Conservation (phyloP, 2,888 invertebrate genomes). For the Hyles lineata region DNA sequence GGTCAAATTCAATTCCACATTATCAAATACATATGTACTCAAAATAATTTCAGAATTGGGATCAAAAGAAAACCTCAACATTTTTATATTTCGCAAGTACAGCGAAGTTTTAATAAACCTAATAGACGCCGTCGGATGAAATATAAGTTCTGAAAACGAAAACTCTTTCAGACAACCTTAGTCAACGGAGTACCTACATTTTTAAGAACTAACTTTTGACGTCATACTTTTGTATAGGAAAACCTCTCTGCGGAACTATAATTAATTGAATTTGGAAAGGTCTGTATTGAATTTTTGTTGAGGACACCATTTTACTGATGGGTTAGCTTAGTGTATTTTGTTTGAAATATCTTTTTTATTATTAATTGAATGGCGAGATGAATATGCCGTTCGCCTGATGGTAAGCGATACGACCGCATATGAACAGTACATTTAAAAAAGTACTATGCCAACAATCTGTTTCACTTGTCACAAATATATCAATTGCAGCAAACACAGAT, state of each 20-base stretch:
- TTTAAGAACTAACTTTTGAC: constrained; percentile 3
- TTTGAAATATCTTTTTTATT: too few species aligned
- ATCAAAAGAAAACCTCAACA: neutral
- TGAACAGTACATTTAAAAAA: too few species aligned
- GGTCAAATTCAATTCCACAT: too few species aligned
- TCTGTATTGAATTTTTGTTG: neutral
- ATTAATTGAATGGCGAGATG: too few species aligned
- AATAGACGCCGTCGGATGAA: constrained; percentile 9
- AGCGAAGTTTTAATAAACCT: constrained; percentile 17
- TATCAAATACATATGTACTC: too few species aligned
- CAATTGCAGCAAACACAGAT: too few species aligned
- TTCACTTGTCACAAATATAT: too few species aligned
- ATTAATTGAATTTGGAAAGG: neutral
- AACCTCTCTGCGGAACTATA: neutral
- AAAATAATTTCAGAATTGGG: neutral
- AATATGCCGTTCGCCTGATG: too few species aligned
- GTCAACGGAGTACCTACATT: constrained; percentile 15
- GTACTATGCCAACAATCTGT: too few species aligned
- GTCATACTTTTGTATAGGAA: neutral
- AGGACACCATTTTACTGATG: neutral
- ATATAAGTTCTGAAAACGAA: constrained; percentile 22
- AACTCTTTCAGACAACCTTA: constrained; percentile 26
- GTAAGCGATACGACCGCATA: too few species aligned
- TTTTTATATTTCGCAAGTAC: neutral
- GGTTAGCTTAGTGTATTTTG: too few species aligned